phyloP scores from a whole-genome alignment of 2,888 invertebrate species.

The Elegia similella region DNA sequence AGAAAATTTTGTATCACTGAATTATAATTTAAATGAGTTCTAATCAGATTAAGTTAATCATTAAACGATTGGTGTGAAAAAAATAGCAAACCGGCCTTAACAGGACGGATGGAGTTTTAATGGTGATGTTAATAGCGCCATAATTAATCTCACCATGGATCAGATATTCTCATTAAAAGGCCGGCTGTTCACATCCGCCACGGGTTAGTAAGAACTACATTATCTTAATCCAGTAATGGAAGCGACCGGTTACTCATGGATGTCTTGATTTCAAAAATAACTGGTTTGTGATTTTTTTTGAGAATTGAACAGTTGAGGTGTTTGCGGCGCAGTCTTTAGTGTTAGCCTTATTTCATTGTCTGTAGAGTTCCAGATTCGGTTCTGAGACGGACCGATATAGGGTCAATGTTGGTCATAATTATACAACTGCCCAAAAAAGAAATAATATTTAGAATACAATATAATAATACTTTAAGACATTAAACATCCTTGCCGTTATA shows the following conservation, averaged over 20 bases:
- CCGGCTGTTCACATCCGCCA: slow-evolving; percentile 7
- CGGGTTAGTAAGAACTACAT: slow-evolving; percentile 3
- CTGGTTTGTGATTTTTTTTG: neutral
- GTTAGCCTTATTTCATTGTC: too few species aligned
- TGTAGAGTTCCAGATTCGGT: too few species aligned
- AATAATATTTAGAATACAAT: too few species aligned
- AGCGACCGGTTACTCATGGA: neutral
- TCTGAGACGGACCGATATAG: too few species aligned
- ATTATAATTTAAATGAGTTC: neutral
- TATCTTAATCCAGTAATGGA: slow-evolving; percentile 9
- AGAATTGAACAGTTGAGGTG: neutral
- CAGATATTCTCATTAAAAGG: slow-evolving; percentile 6
- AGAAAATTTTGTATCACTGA: neutral
- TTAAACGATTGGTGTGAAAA: neutral
- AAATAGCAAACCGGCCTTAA: slow-evolving; percentile 14
- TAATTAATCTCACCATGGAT: slow-evolving; percentile 8
- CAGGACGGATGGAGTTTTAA: neutral
- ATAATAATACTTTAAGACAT: too few species aligned
- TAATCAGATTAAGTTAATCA: neutral
- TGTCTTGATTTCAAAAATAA: neutral
- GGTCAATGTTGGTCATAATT: too few species aligned
- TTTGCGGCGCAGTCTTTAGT: neutral
- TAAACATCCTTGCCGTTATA: too few species aligned
- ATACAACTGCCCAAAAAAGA: too few species aligned
- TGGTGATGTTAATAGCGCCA: slow-evolving; percentile 2